Percentiles rank a stretch among this genome's conserved stretches.
phyloP scores from a whole-genome alignment of 2,113 vertebrate genomes.

The Cheirogaleus medius region DNA sequence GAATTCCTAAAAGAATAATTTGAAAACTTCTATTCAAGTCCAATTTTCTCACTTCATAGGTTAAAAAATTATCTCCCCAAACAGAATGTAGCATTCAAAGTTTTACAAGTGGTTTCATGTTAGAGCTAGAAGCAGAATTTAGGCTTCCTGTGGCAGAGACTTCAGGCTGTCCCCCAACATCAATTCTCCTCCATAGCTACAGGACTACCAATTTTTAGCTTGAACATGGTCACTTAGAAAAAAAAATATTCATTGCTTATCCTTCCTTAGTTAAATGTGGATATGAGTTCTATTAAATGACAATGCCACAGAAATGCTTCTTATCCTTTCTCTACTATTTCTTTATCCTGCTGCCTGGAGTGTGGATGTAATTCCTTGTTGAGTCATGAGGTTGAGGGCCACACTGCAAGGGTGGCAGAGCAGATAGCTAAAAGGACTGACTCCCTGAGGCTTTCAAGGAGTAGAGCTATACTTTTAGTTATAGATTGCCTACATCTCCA shows the following conservation, averaged over 20 bases:
- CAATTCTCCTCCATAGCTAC: background rate
- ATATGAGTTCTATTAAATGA: background rate
- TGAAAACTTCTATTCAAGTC: background rate
- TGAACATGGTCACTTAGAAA: background rate
- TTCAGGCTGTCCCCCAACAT: background rate
- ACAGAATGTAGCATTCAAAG: background rate
- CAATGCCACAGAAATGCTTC: background rate
- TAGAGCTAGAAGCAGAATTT: background rate
- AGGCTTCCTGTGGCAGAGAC: background rate
- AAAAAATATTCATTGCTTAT: background rate
- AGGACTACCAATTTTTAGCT: background rate
- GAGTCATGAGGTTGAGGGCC: background rate
- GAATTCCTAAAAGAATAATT: conserved; percentile 3
- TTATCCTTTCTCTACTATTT: background rate
- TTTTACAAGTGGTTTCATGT: background rate
- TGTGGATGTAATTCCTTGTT: background rate
- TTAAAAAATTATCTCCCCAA: background rate
- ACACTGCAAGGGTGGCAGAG: background rate
- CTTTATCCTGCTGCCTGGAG: background rate
- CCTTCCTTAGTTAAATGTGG: background rate
- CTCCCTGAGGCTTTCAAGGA: background rate
- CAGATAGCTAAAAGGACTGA: background rate
- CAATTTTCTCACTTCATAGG: background rate
- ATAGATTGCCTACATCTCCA: background rate
- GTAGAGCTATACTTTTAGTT: background rate